Conservation (phyloP, 2,888 invertebrate genomes). For the Nomada hirtipes region DNA sequence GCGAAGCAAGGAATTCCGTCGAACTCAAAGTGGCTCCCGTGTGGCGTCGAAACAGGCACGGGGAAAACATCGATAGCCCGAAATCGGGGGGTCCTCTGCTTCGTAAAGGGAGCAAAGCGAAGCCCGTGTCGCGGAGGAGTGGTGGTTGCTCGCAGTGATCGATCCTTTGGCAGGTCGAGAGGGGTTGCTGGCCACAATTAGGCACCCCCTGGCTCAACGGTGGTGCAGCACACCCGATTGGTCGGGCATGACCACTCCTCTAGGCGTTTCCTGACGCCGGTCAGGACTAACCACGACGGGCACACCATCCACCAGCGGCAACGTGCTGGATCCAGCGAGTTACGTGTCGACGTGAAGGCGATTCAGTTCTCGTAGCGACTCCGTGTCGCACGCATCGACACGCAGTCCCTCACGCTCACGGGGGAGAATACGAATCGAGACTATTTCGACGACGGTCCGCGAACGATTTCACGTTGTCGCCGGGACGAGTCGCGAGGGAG, state of each 20-base stretch:
- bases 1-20: neutral
- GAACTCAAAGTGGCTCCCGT: neutral
- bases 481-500: too few species aligned
- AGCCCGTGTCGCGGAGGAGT: conserved; percentile 29
- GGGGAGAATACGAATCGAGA: neutral
- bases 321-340: conserved; percentile 61
- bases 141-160: conserved; percentile 55
- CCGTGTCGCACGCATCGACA: conserved; percentile 77
- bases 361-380: conserved; percentile 80
- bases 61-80: conserved; percentile 7
- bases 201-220: conserved; percentile 67
- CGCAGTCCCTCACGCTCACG: conserved; percentile 23
- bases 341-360: conserved; percentile 58
- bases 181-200: conserved; percentile 68
- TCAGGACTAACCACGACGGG: conserved; percentile 57
- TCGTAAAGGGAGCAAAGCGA: conserved; percentile 33
- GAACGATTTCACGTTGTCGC: neutral
- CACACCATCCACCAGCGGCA: conserved; percentile 46
- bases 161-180: conserved; percentile 58
- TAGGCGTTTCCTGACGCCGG: conserved; percentile 72
- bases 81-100: conserved; percentile 28
- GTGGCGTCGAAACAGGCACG: neutral
- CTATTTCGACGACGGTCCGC: too few species aligned
- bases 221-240: conserved; percentile 69
- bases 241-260: conserved; percentile 77